Base-by-base conservation (phyloP, 2,113 vertebrate species). In the Anguilla rostrata region DNA sequence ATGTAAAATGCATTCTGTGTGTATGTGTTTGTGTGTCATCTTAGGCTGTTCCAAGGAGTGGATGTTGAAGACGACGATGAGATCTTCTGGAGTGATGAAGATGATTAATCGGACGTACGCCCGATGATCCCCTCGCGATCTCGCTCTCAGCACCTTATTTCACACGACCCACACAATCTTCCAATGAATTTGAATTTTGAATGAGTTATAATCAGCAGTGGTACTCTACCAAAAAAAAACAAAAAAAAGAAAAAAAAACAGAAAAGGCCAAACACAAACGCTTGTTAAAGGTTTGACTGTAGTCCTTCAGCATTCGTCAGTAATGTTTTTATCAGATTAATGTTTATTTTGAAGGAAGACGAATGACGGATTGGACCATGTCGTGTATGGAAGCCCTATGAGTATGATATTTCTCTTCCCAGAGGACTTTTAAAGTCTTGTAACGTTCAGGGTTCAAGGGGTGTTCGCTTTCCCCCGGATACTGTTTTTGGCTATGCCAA, bases 31-130 rank as follows among this genome's bases (percentile, higher is more conserved):
- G 66, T 34, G 9, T 29, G 66, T 75, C 2, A 3, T 87, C 88
- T 41, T 87, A 96, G 95, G 89, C 93, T 96, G 86, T 96, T 96
- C 88, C 93, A 91, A 0, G 95, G 94, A 34, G 90, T 94, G 39
- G 91, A 94, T 34, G 34, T 91, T 0, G 94, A 95, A 1, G 94
- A 95, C 0, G 94, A 94, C 5, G 92, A 94, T 34, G 93, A 87
- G 34, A 34, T 34, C 82, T 93, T 94, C 46, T 95, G 89, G 92
- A 95, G 93, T 39, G 94, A 96, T 0, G 95, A 96, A 88, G 95
- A 96, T 39, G 94, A 95, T 91, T 95, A 86, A 94, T 16, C 34
- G 15, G 41, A 8, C 39, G 15, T 15, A 71, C 9, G 29, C 46
- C 41, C 6, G 43, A 9, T n/a, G 49, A 53, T 46, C 43, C 3